Evolutionary conservation across 2,797 vertebrate genomes (phyloP).

Genomic region (Anas capensis): DNA sequence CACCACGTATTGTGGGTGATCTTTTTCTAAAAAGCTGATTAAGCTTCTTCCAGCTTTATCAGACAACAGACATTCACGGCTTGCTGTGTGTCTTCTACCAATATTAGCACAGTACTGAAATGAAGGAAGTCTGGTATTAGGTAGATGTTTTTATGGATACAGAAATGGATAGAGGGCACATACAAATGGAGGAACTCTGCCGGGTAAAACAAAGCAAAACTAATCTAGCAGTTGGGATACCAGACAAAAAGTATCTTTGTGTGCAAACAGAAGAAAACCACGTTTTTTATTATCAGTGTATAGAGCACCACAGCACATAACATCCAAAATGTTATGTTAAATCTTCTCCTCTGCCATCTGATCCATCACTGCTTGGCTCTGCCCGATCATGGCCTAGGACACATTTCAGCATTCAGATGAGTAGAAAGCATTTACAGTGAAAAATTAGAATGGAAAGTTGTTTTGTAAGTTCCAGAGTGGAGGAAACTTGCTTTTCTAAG

Average conservation of each 20-base stretch:
- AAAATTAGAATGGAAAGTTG: background rate
- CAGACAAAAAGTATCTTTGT: background rate
- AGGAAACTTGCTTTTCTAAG: background rate
- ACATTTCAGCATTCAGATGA: background rate
- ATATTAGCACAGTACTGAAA: background rate
- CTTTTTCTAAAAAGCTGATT: background rate
- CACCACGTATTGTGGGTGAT: background rate
- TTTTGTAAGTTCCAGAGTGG: background rate
- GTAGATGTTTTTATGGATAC: background rate
- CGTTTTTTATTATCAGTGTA: rapidly evolving
- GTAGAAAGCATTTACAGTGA: background rate
- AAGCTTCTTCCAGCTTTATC: background rate
- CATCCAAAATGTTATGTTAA: background rate
- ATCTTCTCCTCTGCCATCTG: background rate
- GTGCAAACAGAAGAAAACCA: background rate
- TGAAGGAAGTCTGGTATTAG: background rate
- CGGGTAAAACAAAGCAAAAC: background rate
- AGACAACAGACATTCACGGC: background rate
- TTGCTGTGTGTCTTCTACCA: background rate
- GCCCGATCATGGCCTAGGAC: background rate
- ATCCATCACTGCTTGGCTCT: background rate
- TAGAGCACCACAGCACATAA: background rate
- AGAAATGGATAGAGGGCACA: background rate
- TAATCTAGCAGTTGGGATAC: background rate
- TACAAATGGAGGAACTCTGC: background rate